Evolutionary conservation across 2,113 vertebrate genomes (phyloP), one percentile per base, ranked within the genome.

Genomic region (Chauna torquata): DNA sequence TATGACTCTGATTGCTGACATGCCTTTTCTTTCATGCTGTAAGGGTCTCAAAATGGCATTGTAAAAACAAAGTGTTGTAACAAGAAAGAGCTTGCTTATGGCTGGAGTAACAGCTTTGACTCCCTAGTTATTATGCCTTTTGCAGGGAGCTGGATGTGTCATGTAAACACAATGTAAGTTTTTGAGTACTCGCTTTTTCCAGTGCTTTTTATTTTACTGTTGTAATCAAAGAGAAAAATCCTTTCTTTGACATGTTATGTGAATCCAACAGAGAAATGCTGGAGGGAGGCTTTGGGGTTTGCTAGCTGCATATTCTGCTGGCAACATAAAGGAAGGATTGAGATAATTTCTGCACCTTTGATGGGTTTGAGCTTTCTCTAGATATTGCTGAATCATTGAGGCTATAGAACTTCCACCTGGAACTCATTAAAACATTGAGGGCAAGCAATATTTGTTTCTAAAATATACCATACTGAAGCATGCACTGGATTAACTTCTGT

Each of bases 161-260:
- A 12, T 52, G 58, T 61, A 42, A 57, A 61, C 49, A 57, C 12
- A 4, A n/a, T 65, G 42, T 55, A 50, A 38, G 57, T 32, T 79
- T 86, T 71, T 58, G 64, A 92, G 82, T 64, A 11, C 50, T 44
- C 84, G 89, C 78, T 66, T 86, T 95, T 95, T 91, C 42, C 82
- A 59, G 62, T 83, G 85, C 64, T 86, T 94, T 94, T 92, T 94
- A 92, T 94, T 96, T 94, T 92, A 91, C 88, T 55, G 86, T 92
- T 42, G 92, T 89, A 94, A 95, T 92, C 86, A 97, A 90, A 94
- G 65, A 83, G 82, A 90, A 93, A 92, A 93, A 92, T 81, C 18
- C 82, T 95, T 86, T 82, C 72, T 85, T 64, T 94, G 92, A 91
- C 88, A 13, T 6, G 69, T 61, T 92, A n/a, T 45, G 49, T 92